Conservation (phyloP, 92 coral and sea anemone genomes). For the Phymanthus crucifer region DNA sequence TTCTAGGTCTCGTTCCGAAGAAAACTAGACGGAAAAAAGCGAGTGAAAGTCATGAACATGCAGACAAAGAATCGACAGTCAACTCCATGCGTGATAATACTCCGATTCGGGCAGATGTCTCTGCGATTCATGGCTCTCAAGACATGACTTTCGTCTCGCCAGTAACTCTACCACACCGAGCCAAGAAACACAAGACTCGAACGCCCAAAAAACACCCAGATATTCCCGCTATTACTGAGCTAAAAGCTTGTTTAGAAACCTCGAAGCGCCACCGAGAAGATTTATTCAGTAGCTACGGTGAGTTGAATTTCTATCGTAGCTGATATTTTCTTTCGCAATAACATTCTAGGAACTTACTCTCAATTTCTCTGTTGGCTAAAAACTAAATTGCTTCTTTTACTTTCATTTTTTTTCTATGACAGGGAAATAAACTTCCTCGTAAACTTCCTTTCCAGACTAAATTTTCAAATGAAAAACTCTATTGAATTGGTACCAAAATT, state of each 20-base stretch:
- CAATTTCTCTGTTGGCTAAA: neutral
- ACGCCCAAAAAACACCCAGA: slow-evolving; percentile 49
- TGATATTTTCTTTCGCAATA: neutral
- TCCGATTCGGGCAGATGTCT: slow-evolving; percentile 75
- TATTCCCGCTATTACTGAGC: slow-evolving; percentile 67
- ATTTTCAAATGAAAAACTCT: neutral
- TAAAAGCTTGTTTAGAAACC: slow-evolving; percentile 60
- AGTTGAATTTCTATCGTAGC: slow-evolving; percentile 32
- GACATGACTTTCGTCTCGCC: slow-evolving; percentile 78
- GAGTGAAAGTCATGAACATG: slow-evolving; percentile 63
- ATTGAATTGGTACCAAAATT: neutral
- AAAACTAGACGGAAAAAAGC: slow-evolving; percentile 92
- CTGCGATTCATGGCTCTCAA: slow-evolving; percentile 64
- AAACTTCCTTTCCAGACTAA: neutral
- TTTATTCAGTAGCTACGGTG: slow-evolving; percentile 84
- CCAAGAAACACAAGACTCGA: slow-evolving; percentile 63
- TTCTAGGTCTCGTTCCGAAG: slow-evolving; percentile 94
- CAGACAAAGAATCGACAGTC: slow-evolving; percentile 53
- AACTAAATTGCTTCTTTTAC: neutral
- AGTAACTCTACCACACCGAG: slow-evolving; percentile 56
- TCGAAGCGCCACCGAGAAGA: slow-evolving; percentile 67
- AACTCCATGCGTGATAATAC: slow-evolving; percentile 47
- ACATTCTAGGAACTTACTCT: neutral
- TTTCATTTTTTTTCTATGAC: neutral
- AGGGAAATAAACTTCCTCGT: neutral